Evolutionary conservation across 2,113 vertebrate species (phyloP).

Genomic region (Catagonus wagneri): DNA sequence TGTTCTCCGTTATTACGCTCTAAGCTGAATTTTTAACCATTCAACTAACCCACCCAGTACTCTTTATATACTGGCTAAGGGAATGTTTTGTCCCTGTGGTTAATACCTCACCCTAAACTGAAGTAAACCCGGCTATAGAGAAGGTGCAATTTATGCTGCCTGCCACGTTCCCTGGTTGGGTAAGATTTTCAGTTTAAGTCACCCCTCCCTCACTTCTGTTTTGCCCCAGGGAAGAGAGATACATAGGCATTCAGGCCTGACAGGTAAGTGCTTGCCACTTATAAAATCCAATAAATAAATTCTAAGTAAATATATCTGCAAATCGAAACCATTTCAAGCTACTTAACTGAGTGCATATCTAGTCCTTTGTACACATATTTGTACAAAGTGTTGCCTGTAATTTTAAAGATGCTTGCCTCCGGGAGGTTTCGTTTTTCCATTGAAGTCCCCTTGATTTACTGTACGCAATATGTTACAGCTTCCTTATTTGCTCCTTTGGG

Average conservation of each 20-base stretch:
- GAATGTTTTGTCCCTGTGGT: slow-evolving; percentile 51
- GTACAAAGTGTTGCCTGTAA: slow-evolving; percentile 94
- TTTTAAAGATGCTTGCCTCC: slow-evolving; percentile 93
- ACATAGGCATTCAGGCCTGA: slow-evolving; percentile 77
- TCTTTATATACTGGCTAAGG: slow-evolving; percentile 37
- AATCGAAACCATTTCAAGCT: slow-evolving; percentile 88
- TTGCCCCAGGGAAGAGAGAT: slow-evolving; percentile 76
- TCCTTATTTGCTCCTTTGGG: slow-evolving; percentile 96
- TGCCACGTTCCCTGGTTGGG: slow-evolving; percentile 65
- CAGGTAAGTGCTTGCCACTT: slow-evolving; percentile 81
- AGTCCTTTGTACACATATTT: slow-evolving; percentile 94
- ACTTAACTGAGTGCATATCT: slow-evolving; percentile 89
- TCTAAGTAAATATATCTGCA: slow-evolving; percentile 90
- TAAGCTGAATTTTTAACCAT: slow-evolving; percentile 34
- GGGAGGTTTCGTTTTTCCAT: slow-evolving; percentile 91
- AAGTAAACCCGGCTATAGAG: slow-evolving; percentile 45
- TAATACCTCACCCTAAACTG: slow-evolving; percentile 58
- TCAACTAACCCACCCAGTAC: background rate
- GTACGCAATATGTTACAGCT: slow-evolving; percentile 96
- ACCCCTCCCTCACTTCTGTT: slow-evolving; percentile 63
- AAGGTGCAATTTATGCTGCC: slow-evolving; percentile 61
- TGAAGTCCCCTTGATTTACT: slow-evolving; percentile 95
- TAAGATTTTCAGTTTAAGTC: slow-evolving; percentile 72
- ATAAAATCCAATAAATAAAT: slow-evolving; percentile 87
- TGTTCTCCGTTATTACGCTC: too few species aligned